Percentiles rank a stretch among this genome's conserved stretches.
Conservation (phyloP, 2,888 invertebrate species). For the Iphiclides podalirius region DNA sequence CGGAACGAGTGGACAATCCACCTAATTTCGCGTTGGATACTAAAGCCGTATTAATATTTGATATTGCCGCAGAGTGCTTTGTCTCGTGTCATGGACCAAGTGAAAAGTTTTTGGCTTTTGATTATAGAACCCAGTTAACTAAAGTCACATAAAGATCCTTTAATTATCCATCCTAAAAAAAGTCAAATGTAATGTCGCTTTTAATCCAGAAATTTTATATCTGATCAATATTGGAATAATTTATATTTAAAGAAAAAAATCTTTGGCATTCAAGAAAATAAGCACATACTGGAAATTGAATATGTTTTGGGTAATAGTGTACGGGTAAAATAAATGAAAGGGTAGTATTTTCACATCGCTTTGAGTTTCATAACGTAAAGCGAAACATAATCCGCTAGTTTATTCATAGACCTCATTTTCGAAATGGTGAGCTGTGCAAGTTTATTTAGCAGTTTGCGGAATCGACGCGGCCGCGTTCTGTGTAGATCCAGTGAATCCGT, state of each 20-base stretch:
- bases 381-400: conserved; percentile 36
- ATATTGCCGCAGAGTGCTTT: conserved; percentile 39
- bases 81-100: conserved; percentile 27
- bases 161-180: too few species aligned
- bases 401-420: conserved; percentile 39
- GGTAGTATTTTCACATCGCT: too few species aligned
- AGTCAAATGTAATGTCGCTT: too few species aligned
- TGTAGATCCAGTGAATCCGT: conserved; percentile 2
- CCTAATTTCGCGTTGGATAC: conserved; percentile 51
- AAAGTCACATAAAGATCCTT: too few species aligned
- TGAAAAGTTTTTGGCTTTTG: conserved; percentile 13
- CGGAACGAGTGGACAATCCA: conserved; percentile 42
- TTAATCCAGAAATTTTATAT: too few species aligned
- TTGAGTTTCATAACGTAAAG: conserved; percentile 30
- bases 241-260: too few species aligned
- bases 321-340: too few species aligned
- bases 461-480: not conserved
- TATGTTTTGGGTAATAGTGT: too few species aligned
- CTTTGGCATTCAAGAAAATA: too few species aligned
- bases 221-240: too few species aligned
- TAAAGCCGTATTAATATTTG: conserved; percentile 56
- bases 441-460: conserved; percentile 12
- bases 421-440: conserved; percentile 21
- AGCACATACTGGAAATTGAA: too few species aligned
- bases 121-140: too few species aligned